Percentiles rank a stretch among this genome's conserved stretches.
phyloP scores from a whole-genome alignment of 1,140 invertebrate genomes.

The Aporrectodea caliginosa region DNA sequence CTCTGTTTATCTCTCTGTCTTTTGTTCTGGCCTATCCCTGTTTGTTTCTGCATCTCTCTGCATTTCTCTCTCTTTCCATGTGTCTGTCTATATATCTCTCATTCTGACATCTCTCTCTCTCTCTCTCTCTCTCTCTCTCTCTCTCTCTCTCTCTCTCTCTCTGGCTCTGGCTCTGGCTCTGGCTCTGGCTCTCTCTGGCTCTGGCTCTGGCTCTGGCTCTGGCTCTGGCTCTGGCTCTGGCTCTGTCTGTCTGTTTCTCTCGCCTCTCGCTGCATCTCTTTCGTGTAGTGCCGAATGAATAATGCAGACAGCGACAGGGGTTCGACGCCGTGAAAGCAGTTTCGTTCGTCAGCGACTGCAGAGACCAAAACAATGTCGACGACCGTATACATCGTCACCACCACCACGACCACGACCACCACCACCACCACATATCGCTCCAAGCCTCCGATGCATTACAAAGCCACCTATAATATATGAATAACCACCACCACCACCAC shows the following conservation, averaged over 20 bases:
- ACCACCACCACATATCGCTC: too few relatives aligned
- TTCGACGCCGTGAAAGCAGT: too few relatives aligned
- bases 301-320: too few relatives aligned
- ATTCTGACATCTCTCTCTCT: background rate
- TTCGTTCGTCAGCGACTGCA: too few relatives aligned
- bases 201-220: background rate
- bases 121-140: constrained; percentile 4
- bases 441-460: too few relatives aligned
- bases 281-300: too few relatives aligned
- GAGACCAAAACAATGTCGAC: too few relatives aligned
- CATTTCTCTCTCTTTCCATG: background rate
- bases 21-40: background rate
- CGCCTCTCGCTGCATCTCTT: too few relatives aligned
- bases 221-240: background rate
- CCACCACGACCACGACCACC: too few relatives aligned
- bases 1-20: background rate
- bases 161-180: background rate
- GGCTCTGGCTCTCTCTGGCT: background rate
- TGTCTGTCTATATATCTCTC: background rate
- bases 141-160: constrained; percentile 4
- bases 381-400: too few relatives aligned
- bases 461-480: too few relatives aligned
- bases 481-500: too few relatives aligned
- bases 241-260: background rate
- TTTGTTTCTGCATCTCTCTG: background rate